phyloP scores from a whole-genome alignment of 2,888 invertebrate species.

The Scaptomyza reducta region DNA sequence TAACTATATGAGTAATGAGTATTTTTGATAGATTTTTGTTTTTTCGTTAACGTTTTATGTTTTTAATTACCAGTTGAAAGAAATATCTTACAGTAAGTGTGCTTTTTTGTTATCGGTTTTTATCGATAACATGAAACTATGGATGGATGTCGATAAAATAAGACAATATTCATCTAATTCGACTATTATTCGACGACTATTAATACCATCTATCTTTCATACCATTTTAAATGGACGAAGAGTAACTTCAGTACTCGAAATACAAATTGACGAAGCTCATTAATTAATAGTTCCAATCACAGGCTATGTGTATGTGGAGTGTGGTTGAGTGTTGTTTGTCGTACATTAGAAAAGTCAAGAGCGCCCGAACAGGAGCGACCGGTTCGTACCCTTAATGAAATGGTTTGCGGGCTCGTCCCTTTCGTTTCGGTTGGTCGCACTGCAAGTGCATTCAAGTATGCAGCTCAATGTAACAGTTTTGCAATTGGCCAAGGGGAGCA shows the following conservation, averaged over 20 bases:
- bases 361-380: background rate
- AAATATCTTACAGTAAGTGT: no score
- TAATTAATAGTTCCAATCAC: background rate
- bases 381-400: background rate
- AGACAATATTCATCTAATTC: no score
- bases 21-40: no score
- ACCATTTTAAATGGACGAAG: background rate
- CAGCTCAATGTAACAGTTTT: conserved; percentile 54
- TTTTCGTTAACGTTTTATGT: no score
- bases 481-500: background rate
- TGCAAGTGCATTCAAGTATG: conserved; percentile 66
- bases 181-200: no score
- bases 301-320: background rate
- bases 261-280: background rate
- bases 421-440: conserved; percentile 55
- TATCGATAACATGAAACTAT: no score
- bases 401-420: background rate
- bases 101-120: no score
- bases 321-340: background rate
- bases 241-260: background rate
- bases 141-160: no score
- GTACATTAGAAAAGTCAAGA: background rate
- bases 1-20: no score
- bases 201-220: no score
- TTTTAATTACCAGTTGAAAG: no score